Evolutionary conservation across 2,888 invertebrate species (phyloP), one percentile per base, ranked within the genome.

Genomic region (Timandra comae): DNA sequence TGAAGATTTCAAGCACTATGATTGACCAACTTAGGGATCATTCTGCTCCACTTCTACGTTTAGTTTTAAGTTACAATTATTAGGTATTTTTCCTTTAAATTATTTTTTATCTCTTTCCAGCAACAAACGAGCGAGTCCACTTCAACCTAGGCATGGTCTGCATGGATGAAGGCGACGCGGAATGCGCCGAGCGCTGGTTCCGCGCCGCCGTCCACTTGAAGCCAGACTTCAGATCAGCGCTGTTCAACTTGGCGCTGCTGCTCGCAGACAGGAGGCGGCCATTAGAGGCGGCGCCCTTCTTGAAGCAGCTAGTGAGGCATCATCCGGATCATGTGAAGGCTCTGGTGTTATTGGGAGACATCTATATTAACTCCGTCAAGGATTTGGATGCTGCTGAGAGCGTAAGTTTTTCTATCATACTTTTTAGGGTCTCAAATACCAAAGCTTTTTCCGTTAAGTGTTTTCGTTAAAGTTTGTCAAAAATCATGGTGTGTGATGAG

Each of bases 91-190:
- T n/a, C n/a, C n/a, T n/a, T n/a, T n/a, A n/a, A n/a, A n/a, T n/a
- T n/a, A n/a, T n/a, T n/a, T n/a, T n/a, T n/a, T n/a, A n/a, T n/a
- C n/a, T n/a, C 49, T 47, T 9, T 38, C 1, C 66, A 90, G 87
- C 91, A 1, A 91, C 91, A 38, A 97, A 98, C 70, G 96, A 97
- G 67, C 89, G 97, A 40, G 93, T 97, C 3, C 95, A 95, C 75
- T 98, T 98, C 77, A 97, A 98, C 86, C 87, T 97, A 33, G 98
- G 97, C 46, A 98, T 98, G 98, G 82, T 98, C 26, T 94, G 97
- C 24, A 98, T 97, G 97, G 98, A 98, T 71, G 96, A 96, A 60
- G 91, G 93, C 25, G 94, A 97, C 64, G 94, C 92, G 24, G 91
- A 91, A 20, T 93, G 93, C 56, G 97, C 98, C 0, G 97, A 97